Evolutionary conservation across 1,140 invertebrate species (phyloP), one percentile per base, ranked within the genome.

Genomic region (Elysia chlorotica): DNA sequence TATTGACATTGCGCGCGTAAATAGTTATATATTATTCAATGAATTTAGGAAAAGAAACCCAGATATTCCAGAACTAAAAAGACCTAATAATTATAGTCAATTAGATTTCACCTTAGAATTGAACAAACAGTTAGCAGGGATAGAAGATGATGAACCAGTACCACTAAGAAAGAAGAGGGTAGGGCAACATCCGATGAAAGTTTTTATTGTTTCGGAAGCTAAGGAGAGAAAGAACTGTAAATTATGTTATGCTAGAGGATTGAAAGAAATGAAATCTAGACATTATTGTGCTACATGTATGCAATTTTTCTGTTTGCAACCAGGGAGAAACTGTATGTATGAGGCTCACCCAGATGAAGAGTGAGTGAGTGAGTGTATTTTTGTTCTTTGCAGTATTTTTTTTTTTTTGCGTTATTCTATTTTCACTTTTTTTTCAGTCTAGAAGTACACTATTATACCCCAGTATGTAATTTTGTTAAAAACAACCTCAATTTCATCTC

Each of bases 11-110:
- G 28, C 38, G n/a, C 25, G 37, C 25, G 48, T 69, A 48, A 69
- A 69, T 54, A 69, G 66, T 30, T 69, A 2, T 30, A 69, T 69
- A 54, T 2, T 69, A 14, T 69, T 48, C 30, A 69, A 69, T 10
- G 61, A 63, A 31, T 63, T 63, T 30, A 3, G 31, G 17, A 28
- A 28, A 31, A 63, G 35, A 35, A 63, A 63, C 0, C 1, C 19
- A 19, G 35, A 63, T 30, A n/a, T 31, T 28, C 0, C 4, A 19
- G 61, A 63, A 63, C 30, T 63, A 10, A 28, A 35, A 35, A 28
- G 61, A 19, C 31, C 25, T 63, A 30, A 63, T 30, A 19, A 35
- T 30, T 63, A 63, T 35, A 63, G 35, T 19, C 61, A 63, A 31
- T 14, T 63, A 10, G 31, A 63, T 30, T 63, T 63, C n/a, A 63